A percentile compares a stretch with the other conserved stretches of the same genome.
Evolutionary conservation across 2,888 invertebrate genomes (phyloP).

Genomic region (Argyresthia albistria): DNA sequence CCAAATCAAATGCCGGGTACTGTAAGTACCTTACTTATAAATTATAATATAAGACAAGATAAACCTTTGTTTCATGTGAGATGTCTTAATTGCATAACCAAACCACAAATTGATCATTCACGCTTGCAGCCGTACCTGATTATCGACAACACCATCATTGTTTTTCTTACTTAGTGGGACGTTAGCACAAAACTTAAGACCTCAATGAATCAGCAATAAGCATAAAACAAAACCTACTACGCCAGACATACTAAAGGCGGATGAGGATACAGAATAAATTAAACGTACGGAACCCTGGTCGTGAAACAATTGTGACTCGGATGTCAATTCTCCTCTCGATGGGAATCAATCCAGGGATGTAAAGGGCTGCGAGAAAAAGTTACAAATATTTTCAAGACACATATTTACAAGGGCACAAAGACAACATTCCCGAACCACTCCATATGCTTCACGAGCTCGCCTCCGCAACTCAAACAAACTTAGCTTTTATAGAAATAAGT

Average conservation of each 20-base stretch:
- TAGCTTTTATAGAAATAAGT: constrained; percentile 48
- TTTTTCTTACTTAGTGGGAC: constrained; percentile 30
- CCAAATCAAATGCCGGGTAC: no score
- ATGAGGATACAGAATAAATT: constrained; percentile 16
- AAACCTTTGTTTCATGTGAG: no score
- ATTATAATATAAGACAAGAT: no score
- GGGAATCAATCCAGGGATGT: not conserved
- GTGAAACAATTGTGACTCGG: constrained; percentile 13
- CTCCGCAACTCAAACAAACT: constrained; percentile 56
- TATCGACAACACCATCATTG: constrained; percentile 13
- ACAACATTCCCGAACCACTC: constrained; percentile 21
- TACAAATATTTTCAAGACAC: constrained; percentile 17
- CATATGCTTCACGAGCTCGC: constrained; percentile 37
- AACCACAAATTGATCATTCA: constrained; percentile 20
- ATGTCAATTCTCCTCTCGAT: constrained; percentile 11
- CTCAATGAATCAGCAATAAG: constrained; percentile 33
- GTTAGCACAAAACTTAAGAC: constrained; percentile 20
- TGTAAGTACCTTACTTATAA: no score
- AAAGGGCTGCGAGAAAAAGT: not conserved
- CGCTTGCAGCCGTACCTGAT: constrained; percentile 7
- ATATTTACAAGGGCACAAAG: constrained; percentile 11
- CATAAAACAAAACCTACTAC: constrained; percentile 12
- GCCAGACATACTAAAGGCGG: constrained; percentile 32
- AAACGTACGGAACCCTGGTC: not conserved
- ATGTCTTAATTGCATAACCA: constrained; percentile 15